Conservation (phyloP, 2,113 vertebrate species). For the Ptychochromis oligacanthus region DNA sequence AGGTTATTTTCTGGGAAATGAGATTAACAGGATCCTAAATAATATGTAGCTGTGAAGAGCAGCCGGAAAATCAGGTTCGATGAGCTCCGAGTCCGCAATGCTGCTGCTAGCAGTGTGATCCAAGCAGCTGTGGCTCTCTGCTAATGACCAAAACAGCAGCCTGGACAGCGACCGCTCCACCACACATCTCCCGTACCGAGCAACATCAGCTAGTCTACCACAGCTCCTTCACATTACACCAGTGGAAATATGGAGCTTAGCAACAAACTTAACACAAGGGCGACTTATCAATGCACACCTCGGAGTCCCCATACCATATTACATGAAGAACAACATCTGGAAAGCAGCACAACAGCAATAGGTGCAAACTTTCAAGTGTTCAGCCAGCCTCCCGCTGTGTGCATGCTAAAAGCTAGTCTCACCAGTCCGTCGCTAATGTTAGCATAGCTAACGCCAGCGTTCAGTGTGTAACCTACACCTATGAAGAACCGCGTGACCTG, state of each 20-base stretch:
- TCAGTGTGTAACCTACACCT: not conserved
- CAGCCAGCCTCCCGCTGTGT: not conserved
- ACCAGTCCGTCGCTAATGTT: slow-evolving; percentile 1
- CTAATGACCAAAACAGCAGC: not conserved
- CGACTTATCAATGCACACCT: not conserved
- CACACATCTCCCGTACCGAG: not conserved
- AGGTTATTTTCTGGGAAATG: not conserved
- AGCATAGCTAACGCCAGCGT: slow-evolving; percentile 11
- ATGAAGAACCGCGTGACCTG: too few relatives aligned
- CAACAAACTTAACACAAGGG: not conserved
- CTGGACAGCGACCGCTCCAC: not conserved
- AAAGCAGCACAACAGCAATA: not conserved
- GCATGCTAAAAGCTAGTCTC: not conserved
- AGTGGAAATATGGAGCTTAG: not conserved
- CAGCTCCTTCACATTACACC: not conserved
- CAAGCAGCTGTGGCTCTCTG: not conserved
- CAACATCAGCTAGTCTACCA: not conserved
- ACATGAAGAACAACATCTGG: not conserved
- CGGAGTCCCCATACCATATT: not conserved
- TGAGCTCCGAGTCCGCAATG: not conserved
- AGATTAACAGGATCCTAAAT: not conserved
- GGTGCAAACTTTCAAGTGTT: not conserved
- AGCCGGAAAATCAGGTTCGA: not conserved
- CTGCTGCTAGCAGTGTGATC: not conserved
- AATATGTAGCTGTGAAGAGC: not conserved